Evolutionary conservation across 2,113 vertebrate genomes (phyloP).

Genomic region (Thalassoma bifasciatum): DNA sequence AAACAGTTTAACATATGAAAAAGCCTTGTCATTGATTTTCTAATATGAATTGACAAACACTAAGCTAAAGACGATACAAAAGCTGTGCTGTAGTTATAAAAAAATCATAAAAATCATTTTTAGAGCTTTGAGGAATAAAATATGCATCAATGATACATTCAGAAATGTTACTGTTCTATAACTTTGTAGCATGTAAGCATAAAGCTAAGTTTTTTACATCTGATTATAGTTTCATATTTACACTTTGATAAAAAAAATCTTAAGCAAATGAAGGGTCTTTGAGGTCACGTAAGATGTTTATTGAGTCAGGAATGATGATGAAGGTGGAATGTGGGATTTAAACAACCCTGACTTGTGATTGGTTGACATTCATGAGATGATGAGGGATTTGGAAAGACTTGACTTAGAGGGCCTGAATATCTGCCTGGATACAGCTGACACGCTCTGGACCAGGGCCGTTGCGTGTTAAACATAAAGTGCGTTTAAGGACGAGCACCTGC

Average conservation of each 20-base stretch:
- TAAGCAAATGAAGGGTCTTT: conserved; percentile 2
- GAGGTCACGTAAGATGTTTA: conserved; percentile 53
- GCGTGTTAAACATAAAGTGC: conserved; percentile 53
- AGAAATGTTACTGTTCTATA: too few species aligned
- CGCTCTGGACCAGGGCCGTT: neutral
- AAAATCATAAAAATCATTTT: too few species aligned
- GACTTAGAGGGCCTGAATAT: conserved; percentile 35
- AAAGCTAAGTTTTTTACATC: neutral
- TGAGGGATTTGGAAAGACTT: conserved; percentile 52
- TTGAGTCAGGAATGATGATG: conserved; percentile 45
- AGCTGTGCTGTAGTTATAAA: too few species aligned
- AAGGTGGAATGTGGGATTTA: conserved; percentile 60
- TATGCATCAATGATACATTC: too few species aligned
- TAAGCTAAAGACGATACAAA: neutral
- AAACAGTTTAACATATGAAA: neutral
- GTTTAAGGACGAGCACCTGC: conserved; percentile 39
- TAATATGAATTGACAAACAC: neutral
- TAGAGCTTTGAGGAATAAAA: too few species aligned
- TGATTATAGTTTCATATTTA: neutral
- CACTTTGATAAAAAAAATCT: neutral
- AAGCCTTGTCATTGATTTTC: neutral
- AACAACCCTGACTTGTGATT: conserved; percentile 61
- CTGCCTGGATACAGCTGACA: conserved; percentile 31
- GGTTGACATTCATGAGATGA: conserved; percentile 54
- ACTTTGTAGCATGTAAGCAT: neutral